Conservation (phyloP, 2,888 invertebrate genomes). For the Branchinecta sandiegonensis region DNA sequence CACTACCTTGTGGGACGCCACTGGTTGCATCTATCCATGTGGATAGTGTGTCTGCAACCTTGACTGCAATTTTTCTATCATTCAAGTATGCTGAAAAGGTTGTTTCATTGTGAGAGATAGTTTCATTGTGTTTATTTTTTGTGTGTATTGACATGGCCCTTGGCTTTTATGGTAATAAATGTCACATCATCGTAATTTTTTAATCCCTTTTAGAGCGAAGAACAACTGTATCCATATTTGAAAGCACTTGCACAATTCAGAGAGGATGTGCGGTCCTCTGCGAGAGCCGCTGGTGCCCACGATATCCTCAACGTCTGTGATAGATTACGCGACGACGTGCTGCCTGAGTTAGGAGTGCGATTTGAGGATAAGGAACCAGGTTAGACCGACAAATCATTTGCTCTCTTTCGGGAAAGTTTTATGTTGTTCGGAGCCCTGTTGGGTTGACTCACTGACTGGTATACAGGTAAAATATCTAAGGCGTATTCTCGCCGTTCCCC, state of each 20-base stretch:
- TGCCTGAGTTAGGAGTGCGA: slow-evolving; percentile 83
- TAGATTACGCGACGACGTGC: slow-evolving; percentile 60
- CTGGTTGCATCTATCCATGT: no score
- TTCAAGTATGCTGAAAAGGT: no score
- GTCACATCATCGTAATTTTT: background rate
- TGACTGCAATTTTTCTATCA: no score
- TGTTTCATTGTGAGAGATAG: no score
- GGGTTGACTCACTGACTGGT: slow-evolving; percentile 9
- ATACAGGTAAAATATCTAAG: no score
- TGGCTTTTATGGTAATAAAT: no score
- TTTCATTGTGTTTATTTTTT: no score
- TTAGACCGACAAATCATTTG: slow-evolving; percentile 12
- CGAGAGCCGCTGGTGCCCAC: slow-evolving; percentile 46
- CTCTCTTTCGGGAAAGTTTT: slow-evolving; percentile 14
- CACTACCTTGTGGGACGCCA: no score
- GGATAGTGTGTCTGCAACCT: no score
- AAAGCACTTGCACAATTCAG: slow-evolving; percentile 72
- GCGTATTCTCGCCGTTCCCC: no score
- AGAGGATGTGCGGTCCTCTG: slow-evolving; percentile 54
- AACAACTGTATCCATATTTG: slow-evolving; percentile 73
- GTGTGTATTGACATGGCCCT: no score
- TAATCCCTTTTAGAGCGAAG: slow-evolving; percentile 45
- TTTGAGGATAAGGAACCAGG: slow-evolving; percentile 75
- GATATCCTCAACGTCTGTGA: slow-evolving; percentile 75
- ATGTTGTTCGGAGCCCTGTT: slow-evolving; percentile 18